Percentiles rank a stretch among this genome's conserved stretches.
Conservation (phyloP, 2,797 vertebrate genomes). For the Hydrophis major region DNA sequence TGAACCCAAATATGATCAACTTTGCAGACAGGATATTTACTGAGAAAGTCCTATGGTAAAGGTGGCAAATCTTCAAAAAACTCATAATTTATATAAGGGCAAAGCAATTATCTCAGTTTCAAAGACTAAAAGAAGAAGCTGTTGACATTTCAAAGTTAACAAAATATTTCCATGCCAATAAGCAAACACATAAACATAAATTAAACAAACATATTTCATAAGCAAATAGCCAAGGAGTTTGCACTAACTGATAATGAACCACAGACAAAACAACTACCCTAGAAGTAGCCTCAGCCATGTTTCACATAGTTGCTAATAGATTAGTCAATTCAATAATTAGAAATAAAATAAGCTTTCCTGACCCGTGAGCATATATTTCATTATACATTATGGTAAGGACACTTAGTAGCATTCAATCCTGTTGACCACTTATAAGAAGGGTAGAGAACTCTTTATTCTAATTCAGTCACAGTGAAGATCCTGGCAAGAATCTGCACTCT, state of each 20-base stretch:
- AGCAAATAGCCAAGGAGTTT: not conserved
- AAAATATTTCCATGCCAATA: not conserved
- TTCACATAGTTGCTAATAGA: not conserved
- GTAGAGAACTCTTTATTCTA: not conserved
- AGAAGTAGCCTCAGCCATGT: not conserved
- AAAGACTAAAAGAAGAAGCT: not conserved
- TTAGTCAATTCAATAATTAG: not conserved
- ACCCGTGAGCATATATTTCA: not conserved
- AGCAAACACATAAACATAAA: not conserved
- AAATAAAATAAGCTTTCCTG: not conserved
- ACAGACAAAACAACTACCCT: not conserved
- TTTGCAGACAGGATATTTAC: not conserved
- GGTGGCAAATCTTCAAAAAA: not conserved
- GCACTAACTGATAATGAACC: not conserved
- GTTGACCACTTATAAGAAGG: not conserved
- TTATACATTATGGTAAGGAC: not conserved
- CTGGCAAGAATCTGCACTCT: not conserved
- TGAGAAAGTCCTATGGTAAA: not conserved
- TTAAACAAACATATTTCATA: not conserved
- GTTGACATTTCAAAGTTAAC: not conserved
- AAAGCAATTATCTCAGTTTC: not conserved
- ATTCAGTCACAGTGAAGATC: not conserved
- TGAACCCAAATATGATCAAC: not conserved
- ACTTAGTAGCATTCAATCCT: not conserved
- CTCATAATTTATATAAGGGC: not conserved